Evolutionary conservation across 2,888 invertebrate genomes (phyloP).

Genomic region (Latrodectus elegans): DNA sequence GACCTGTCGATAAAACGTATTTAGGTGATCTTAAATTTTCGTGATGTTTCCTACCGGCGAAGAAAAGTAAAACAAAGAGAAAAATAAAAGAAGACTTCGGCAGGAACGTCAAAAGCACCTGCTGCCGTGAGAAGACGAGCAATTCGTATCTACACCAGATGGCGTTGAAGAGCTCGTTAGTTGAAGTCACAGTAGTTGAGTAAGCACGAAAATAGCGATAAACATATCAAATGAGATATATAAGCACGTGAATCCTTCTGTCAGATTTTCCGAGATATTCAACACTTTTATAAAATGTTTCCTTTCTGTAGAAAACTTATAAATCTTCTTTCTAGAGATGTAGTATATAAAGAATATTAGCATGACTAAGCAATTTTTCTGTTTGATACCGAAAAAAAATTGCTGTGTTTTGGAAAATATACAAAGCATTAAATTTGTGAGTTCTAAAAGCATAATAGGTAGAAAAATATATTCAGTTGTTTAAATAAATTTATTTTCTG

Average conservation of each 20-base stretch:
- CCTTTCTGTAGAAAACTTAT: not conserved
- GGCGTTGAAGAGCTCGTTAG: slow-evolving; percentile 67
- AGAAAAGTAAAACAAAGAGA: slow-evolving; percentile 13
- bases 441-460: too few species aligned
- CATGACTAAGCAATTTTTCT: too few species aligned
- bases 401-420: too few species aligned
- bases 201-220: slow-evolving; percentile 18
- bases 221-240: slow-evolving; percentile 32
- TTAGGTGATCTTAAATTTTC: slow-evolving; percentile 64
- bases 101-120: slow-evolving; percentile 57
- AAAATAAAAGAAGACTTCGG: slow-evolving; percentile 34
- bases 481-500: too few species aligned
- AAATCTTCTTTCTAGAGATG: too few species aligned
- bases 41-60: slow-evolving; percentile 14
- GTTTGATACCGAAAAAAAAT: too few species aligned
- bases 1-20: slow-evolving; percentile 65
- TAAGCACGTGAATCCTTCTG: not conserved
- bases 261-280: too few species aligned
- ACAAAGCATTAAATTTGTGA: too few species aligned
- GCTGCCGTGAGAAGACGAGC: slow-evolving; percentile 56
- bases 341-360: too few species aligned
- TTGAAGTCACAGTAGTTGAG: slow-evolving; percentile 18
- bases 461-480: too few species aligned
- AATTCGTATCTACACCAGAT: slow-evolving; percentile 64
- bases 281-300: not conserved